phyloP scores from a whole-genome alignment of 1,140 invertebrate species.

The Pseudomyrmex cubaensis region DNA sequence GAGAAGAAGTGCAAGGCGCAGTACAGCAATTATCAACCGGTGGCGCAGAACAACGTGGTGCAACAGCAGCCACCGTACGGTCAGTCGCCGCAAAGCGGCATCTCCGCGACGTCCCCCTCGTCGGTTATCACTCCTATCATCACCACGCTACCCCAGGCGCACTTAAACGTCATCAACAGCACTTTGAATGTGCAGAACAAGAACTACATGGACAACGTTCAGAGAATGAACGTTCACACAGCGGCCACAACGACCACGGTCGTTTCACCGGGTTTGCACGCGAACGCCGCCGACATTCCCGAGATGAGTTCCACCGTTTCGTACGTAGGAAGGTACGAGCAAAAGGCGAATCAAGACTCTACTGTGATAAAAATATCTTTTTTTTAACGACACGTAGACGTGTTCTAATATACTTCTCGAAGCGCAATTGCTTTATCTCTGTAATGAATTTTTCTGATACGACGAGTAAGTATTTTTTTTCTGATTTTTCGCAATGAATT shows the following conservation, averaged over 20 bases:
- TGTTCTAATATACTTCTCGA: conserved; percentile 22
- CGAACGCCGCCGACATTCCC: conserved; percentile 40
- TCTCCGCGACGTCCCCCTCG: conserved; percentile 38
- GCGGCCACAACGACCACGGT: conserved; percentile 14
- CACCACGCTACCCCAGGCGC: conserved; percentile 63
- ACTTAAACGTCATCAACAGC: conserved; percentile 60
- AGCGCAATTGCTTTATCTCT: not conserved
- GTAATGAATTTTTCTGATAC: too few relatives aligned
- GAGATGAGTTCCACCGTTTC: conserved; percentile 72
- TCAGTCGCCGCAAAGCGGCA: conserved; percentile 54
- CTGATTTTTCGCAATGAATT: too few relatives aligned
- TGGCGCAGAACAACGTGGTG: conserved; percentile 61
- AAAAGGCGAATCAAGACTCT: conserved; percentile 22
- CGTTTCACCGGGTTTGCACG: conserved; percentile 20
- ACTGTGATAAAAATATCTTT: conserved; percentile 46
- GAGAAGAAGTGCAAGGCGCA: conserved; percentile 82
- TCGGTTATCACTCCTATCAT: conserved; percentile 66
- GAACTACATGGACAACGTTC: conserved; percentile 68
- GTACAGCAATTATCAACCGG: conserved; percentile 71
- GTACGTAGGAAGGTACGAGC: conserved; percentile 54
- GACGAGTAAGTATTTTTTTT: too few relatives aligned
- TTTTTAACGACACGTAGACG: conserved; percentile 3
- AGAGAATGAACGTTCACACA: conserved; percentile 59
- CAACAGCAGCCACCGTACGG: conserved; percentile 47
- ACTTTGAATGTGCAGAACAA: conserved; percentile 70